phyloP scores from a whole-genome alignment of 2,888 invertebrate genomes.

The Troides helena region DNA sequence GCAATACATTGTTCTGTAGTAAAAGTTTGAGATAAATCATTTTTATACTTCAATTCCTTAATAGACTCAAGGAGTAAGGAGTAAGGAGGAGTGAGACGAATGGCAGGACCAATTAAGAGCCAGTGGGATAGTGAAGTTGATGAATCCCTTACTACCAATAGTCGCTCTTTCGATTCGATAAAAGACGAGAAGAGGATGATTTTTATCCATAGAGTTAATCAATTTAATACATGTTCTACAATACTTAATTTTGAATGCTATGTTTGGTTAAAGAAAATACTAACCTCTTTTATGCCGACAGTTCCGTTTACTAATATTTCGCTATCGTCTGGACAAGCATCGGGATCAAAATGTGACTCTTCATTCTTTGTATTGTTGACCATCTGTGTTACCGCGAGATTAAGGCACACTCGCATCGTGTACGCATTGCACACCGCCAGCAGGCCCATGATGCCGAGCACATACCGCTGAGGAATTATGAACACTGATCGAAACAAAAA shows the following conservation, averaged over 20 bases:
- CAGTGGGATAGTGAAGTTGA: too few relatives aligned
- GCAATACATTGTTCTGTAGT: too few relatives aligned
- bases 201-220: too few relatives aligned
- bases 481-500: conserved; percentile 75
- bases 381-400: conserved; percentile 86
- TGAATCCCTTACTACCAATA: too few relatives aligned
- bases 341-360: conserved; percentile 55
- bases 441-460: conserved; percentile 87
- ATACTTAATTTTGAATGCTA: not conserved
- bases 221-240: not conserved
- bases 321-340: conserved; percentile 68
- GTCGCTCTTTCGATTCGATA: too few relatives aligned
- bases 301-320: conserved; percentile 60
- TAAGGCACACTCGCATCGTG: conserved; percentile 86
- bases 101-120: too few relatives aligned
- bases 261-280: conserved; percentile 32
- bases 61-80: too few relatives aligned
- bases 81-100: too few relatives aligned
- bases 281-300: conserved; percentile 60
- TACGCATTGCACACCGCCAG: conserved; percentile 88
- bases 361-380: conserved; percentile 70
- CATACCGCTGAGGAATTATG: conserved; percentile 84
- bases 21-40: too few relatives aligned
- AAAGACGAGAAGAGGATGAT: too few relatives aligned
- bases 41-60: too few relatives aligned